These are phyloP conservation scores for Nomada ferruginata DNA, from an alignment of 2,888 invertebrate genomes.

Conservation along the genomic window DNA sequence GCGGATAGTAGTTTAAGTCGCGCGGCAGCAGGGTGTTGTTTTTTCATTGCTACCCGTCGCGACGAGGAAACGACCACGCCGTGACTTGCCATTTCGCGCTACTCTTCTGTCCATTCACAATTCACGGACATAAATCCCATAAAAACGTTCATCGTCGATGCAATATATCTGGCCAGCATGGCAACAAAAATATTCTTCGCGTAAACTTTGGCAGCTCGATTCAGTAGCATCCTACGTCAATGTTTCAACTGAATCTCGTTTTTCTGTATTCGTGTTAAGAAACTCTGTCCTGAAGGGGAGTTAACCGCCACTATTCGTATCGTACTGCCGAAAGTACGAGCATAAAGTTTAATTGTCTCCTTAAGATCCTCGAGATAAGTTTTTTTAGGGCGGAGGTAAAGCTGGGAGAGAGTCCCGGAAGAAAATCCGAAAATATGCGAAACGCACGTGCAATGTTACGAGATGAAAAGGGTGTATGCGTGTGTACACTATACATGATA, in stretches of 20 bases:
- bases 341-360: constrained; percentile 11
- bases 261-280: too few relatives aligned
- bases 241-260: too few relatives aligned
- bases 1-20: neutral
- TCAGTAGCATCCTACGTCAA: too few relatives aligned
- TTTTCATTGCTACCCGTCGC: neutral
- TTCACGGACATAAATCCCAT: too few relatives aligned
- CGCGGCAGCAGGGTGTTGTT: neutral
- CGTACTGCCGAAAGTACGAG: neutral
- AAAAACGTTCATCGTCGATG: too few relatives aligned
- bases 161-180: too few relatives aligned
- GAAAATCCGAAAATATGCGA: neutral
- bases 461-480: neutral
- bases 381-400: neutral
- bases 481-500: too few relatives aligned
- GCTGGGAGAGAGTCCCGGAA: neutral
- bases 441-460: constrained; percentile 9
- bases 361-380: neutral
- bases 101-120: too few relatives aligned
- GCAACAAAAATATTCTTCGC: too few relatives aligned
- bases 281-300: too few relatives aligned
- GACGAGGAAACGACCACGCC: neutral
- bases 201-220: too few relatives aligned
- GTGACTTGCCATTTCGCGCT: too few relatives aligned
- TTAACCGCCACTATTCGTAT: neutral